A percentile compares a stretch with the other conserved stretches of the same genome.
These are phyloP conservation scores for Episyrphus balteatus DNA, from an alignment of 1,140 invertebrate genomes.

Conservation along the genomic window DNA sequence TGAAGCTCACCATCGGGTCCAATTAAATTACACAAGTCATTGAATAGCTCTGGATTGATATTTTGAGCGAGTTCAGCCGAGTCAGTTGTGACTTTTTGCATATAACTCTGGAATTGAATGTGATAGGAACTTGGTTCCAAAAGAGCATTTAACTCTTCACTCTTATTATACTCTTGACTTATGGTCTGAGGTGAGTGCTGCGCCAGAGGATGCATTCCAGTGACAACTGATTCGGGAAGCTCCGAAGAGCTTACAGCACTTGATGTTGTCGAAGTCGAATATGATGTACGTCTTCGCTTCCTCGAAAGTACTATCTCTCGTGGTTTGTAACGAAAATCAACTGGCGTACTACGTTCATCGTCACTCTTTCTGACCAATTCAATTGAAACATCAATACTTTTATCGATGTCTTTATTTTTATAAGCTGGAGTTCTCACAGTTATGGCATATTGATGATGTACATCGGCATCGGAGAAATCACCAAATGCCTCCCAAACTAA, in stretches of 20 bases:
- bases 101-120: no score
- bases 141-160: no score
- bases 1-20: no score
- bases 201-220: no score
- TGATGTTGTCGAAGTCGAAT: no score
- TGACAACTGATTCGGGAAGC: constrained; percentile 18
- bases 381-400: constrained; percentile 52
- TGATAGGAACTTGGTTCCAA: no score
- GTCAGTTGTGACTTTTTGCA: no score
- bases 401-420: constrained; percentile 48
- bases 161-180: no score
- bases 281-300: constrained; percentile 25
- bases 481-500: constrained; percentile 63
- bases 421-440: constrained; percentile 68
- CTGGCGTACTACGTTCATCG: constrained; percentile 55
- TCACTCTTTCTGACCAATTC: constrained; percentile 68
- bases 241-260: constrained; percentile 18
- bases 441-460: constrained; percentile 82
- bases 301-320: constrained; percentile 28
- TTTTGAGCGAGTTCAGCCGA: no score
- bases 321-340: constrained; percentile 53
- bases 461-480: constrained; percentile 70
- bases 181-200: no score
- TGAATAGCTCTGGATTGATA: no score
- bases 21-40: no score